phyloP scores from a whole-genome alignment of 2,888 invertebrate species.

The Molanna angustata region DNA sequence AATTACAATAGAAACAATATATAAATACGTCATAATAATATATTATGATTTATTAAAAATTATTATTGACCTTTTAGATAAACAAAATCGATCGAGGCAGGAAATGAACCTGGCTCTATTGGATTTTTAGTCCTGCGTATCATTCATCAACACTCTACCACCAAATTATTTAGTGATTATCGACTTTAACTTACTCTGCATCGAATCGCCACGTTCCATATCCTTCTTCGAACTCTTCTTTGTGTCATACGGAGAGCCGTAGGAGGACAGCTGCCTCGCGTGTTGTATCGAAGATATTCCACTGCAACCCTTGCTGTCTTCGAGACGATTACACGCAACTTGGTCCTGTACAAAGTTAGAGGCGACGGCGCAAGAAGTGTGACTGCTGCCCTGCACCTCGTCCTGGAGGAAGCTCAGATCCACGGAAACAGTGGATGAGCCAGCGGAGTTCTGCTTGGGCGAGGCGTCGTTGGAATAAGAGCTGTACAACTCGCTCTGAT shows the following conservation, averaged over 20 bases:
- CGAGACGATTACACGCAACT: background rate
- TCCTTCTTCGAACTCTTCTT: conserved; percentile 17
- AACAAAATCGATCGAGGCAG: no score
- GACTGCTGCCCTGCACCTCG: conserved; percentile 14
- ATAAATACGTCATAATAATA: no score
- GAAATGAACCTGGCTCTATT: no score
- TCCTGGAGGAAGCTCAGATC: conserved; percentile 26
- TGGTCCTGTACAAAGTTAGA: conserved; percentile 4
- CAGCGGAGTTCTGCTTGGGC: conserved; percentile 10
- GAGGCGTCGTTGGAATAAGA: conserved; percentile 3
- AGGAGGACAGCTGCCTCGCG: conserved; percentile 37
- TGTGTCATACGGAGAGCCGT: conserved; percentile 32
- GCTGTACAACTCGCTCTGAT: conserved; percentile 21
- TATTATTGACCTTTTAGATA: no score
- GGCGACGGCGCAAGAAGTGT: conserved; percentile 10
- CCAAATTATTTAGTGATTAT: conserved; percentile 5
- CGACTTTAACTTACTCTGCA: conserved; percentile 26
- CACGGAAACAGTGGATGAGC: conserved; percentile 14
- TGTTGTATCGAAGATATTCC: conserved; percentile 36
- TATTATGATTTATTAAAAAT: no score
- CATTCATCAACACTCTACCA: conserved; percentile 19
- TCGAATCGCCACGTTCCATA: conserved; percentile 22
- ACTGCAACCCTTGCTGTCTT: conserved; percentile 5
- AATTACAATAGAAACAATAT: no score
- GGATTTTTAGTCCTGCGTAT: no score